A percentile compares a stretch with the other conserved stretches of the same genome.
phyloP scores from a whole-genome alignment of 2,113 vertebrate genomes.

The Nibea albiflora region DNA sequence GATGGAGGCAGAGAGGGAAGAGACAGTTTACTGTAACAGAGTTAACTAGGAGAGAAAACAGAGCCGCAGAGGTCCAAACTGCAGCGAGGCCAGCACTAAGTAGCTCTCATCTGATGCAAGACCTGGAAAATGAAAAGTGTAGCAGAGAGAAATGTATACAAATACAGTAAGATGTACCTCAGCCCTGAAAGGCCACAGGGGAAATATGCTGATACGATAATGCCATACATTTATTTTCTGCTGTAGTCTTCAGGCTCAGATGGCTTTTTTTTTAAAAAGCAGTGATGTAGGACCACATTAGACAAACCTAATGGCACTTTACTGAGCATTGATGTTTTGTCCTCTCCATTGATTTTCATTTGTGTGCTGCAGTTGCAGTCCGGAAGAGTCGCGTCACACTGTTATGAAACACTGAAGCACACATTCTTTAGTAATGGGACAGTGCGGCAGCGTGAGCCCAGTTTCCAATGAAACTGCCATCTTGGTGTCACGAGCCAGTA shows the following conservation, averaged over 20 bases:
- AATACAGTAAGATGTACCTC: not conserved
- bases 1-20: not conserved
- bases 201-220: not conserved
- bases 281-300: not conserved
- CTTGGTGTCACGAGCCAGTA: too few relatives aligned
- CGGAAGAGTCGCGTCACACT: not conserved
- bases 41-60: slow-evolving; percentile 16
- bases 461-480: not conserved
- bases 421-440: slow-evolving; percentile 17
- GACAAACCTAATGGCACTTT: not conserved
- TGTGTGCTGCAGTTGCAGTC: not conserved
- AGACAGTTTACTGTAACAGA: slow-evolving; percentile 8
- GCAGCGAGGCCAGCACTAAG: slow-evolving; percentile 1
- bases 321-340: not conserved
- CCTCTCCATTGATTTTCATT: not conserved
- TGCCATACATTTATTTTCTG: slow-evolving; percentile 2
- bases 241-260: not conserved
- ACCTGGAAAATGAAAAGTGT: slow-evolving; percentile 35
- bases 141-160: slow-evolving; percentile 2
- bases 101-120: slow-evolving; percentile 17
- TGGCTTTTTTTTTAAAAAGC: not conserved
- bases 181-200: not conserved
- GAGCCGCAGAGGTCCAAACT: not conserved
- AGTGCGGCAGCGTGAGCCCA: slow-evolving; percentile 8
- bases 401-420: slow-evolving; percentile 16